Evolutionary conservation across 2,113 vertebrate genomes (phyloP), one percentile per base, ranked within the genome.

Genomic region (Dasyprocta punctata): DNA sequence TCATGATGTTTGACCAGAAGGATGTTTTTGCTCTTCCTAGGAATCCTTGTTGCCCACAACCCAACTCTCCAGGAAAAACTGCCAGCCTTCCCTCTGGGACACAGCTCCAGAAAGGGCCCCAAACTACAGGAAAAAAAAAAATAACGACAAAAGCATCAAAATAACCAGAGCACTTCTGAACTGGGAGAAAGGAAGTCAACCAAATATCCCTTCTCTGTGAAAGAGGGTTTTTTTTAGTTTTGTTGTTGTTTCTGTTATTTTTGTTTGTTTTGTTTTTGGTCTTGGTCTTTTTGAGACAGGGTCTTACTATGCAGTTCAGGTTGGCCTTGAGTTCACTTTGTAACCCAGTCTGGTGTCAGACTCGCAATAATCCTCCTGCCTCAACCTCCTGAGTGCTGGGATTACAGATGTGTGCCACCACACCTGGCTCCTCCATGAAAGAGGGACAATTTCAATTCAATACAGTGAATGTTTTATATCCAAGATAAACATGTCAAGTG

Each of bases 381-480:
- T 56, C 54, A 19, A 17, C 54, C 54, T 56, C 17, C 2, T 5
- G 5, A 56, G 54, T 17, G 54, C 54, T 56, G 54, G 54, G 16
- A 56, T 56, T 56, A 56, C 5, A 56, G 54, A 17, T 4, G 4
- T 56, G 54, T 56, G 54, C 54, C 54, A 56, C 54, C 54, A 56
- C 19, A 17, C 17, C 54, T 10, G 3, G 54, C 54, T 56, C 19
- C 75, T 89, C 56, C 54, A 38, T 83, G 54, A 95, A 95, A 90
- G 2, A 61, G 14, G 33, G 36, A 82, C 63, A 94, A 84, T 67
- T 97, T 41, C 56, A 47, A 92, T 82, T 90, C 85, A 91, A 61
- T 33, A 83, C 3, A 63, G 71, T 67, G 87, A 63, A 56, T 52
- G 47, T 24, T 88, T 94, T 86, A 61, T 7, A 14, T 83, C 60